Evolutionary conservation across 35 echinoderm and acorn worm genomes (phyloP).

Genomic region (Ptychodera flava): DNA sequence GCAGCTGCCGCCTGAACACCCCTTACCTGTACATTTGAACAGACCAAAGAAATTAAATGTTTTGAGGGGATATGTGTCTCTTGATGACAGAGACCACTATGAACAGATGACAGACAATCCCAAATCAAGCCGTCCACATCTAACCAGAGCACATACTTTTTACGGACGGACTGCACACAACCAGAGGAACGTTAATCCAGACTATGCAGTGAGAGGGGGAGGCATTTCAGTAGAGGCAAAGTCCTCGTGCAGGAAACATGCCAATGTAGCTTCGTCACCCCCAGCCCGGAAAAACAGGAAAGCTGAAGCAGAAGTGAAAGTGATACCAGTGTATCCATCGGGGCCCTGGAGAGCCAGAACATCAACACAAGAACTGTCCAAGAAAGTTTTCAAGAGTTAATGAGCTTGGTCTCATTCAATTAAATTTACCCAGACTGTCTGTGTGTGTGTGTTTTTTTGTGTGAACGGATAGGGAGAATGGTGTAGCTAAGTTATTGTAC

Average conservation of each 20-base stretch:
- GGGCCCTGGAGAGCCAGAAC: not conserved
- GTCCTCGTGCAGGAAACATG: not conserved
- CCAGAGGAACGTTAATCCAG: not conserved
- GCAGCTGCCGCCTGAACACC: not conserved
- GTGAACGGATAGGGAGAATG: too few species aligned
- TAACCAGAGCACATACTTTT: slow-evolving; percentile 57
- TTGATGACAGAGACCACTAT: not conserved
- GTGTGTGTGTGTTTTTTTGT: too few species aligned
- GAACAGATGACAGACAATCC: not conserved
- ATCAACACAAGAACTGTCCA: not conserved
- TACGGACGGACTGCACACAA: slow-evolving; percentile 25
- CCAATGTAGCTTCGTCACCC: not conserved
- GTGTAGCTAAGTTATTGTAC: too few species aligned
- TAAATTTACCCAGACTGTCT: too few species aligned
- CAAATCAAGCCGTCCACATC: slow-evolving; percentile 12
- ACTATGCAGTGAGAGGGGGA: not conserved
- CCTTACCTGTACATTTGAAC: not conserved
- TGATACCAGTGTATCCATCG: not conserved
- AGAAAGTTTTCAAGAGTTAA: not conserved
- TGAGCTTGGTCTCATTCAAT: too few species aligned
- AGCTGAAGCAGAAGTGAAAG: not conserved
- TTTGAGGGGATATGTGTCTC: not conserved
- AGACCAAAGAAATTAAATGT: not conserved
- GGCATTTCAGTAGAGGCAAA: not conserved
- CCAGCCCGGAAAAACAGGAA: not conserved